Conservation (phyloP, 2,113 vertebrate species). For the Haplochromis vanheusdeni region DNA sequence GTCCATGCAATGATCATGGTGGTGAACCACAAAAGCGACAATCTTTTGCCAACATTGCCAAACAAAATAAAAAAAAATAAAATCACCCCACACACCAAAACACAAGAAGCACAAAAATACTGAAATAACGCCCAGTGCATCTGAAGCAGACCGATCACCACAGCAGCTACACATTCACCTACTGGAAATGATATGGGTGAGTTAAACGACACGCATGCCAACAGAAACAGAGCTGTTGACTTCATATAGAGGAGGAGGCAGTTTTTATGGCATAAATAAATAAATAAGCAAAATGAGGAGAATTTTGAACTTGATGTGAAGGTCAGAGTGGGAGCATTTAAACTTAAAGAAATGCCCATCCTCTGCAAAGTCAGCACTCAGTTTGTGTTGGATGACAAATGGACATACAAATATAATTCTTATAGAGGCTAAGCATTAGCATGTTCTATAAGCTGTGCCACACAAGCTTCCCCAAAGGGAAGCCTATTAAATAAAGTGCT, state of each 20-base stretch:
- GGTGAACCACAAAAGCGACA: conserved; percentile 68
- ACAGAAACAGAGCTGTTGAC: conserved; percentile 35
- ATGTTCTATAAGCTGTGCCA: neutral
- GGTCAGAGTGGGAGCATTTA: neutral
- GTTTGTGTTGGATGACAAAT: conserved; percentile 28
- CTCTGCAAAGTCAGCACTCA: conserved; percentile 18
- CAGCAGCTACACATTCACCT: conserved; percentile 39
- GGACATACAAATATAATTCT: neutral
- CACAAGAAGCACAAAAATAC: conserved; percentile 26
- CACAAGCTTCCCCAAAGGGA: neutral
- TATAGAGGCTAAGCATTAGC: conserved; percentile 3
- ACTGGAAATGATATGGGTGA: conserved; percentile 34
- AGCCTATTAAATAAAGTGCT: neutral
- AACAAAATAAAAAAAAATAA: neutral
- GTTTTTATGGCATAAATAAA: neutral
- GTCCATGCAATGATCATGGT: conserved; percentile 80
- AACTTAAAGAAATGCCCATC: neutral
- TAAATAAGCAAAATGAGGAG: neutral
- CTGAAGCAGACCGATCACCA: conserved; percentile 60
- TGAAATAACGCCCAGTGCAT: conserved; percentile 39
- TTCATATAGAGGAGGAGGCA: neutral
- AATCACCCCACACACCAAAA: conserved; percentile 45
- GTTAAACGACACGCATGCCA: conserved; percentile 2
- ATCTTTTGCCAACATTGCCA: conserved; percentile 26
- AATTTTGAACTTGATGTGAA: neutral